Conservation (phyloP, 1,140 invertebrate genomes). For the Harpegnathos saltator region DNA sequence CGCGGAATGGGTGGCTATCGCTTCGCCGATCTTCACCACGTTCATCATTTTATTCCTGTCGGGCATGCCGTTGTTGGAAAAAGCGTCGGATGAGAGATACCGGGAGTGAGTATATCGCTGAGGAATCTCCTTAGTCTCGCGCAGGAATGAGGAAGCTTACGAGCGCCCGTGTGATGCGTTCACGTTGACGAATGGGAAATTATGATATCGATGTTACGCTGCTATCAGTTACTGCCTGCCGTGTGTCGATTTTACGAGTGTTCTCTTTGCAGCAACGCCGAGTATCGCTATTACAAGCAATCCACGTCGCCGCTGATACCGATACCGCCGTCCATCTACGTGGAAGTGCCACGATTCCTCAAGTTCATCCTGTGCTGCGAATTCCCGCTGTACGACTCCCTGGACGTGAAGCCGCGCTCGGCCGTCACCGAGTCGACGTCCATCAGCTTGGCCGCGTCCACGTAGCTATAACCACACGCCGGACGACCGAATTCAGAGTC, state of each 20-base stretch:
- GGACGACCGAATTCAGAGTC: constrained; percentile 78
- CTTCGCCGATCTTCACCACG: constrained; percentile 95
- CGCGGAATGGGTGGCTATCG: constrained; percentile 93
- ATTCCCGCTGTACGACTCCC: constrained; percentile 93
- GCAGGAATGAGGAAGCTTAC: no score
- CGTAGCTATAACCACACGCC: constrained; percentile 91
- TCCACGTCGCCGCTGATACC: constrained; percentile 95
- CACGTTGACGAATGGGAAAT: no score
- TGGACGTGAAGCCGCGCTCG: constrained; percentile 88
- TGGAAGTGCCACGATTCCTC: constrained; percentile 92
- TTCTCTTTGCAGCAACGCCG: constrained; percentile 88
- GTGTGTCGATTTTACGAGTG: no score
- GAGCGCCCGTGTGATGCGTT: no score
- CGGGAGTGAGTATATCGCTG: constrained; percentile 89
- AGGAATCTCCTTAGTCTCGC: no score
- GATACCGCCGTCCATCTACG: constrained; percentile 93
- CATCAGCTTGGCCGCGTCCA: constrained; percentile 91
- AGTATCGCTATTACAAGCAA: constrained; percentile 94
- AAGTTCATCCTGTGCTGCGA: constrained; percentile 95
- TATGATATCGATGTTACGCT: no score
- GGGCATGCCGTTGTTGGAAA: constrained; percentile 94
- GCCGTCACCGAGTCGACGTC: constrained; percentile 91
- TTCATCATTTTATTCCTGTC: constrained; percentile 95
- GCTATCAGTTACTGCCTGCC: no score
- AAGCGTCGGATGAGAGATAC: constrained; percentile 94